Conservation (phyloP, 2,113 vertebrate genomes). For the Phalacrocorax carbo region DNA sequence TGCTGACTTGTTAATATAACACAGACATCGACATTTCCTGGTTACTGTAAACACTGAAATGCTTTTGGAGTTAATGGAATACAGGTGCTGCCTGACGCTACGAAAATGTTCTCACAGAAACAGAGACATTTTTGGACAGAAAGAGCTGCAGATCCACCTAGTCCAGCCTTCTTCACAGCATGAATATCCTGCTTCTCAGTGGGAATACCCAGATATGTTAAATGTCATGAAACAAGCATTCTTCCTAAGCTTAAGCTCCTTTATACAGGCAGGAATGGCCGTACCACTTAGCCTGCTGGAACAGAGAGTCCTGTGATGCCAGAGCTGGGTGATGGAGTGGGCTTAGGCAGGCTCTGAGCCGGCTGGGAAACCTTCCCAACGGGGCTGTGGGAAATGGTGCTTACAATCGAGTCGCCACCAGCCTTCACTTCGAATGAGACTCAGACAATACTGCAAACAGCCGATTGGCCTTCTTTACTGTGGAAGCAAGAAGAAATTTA, state of each 20-base stretch:
- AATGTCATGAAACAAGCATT: constrained; percentile 49
- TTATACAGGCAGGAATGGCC: not conserved
- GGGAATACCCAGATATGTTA: constrained; percentile 42
- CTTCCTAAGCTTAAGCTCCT: constrained; percentile 32
- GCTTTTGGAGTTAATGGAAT: constrained; percentile 79
- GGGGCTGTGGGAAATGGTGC: constrained; percentile 6
- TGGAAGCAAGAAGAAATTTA: not conserved
- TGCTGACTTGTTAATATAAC: constrained; percentile 67
- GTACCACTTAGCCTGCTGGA: not conserved
- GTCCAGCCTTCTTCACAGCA: constrained; percentile 54
- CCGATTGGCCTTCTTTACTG: not conserved
- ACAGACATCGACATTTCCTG: constrained; percentile 69
- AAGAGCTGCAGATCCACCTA: not conserved
- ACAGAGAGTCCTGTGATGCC: not conserved
- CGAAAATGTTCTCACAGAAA: constrained; percentile 81
- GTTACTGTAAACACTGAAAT: constrained; percentile 76
- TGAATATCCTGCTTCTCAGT: constrained; percentile 62
- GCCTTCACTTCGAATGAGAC: not conserved
- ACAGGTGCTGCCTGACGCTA: constrained; percentile 77
- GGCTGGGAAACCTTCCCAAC: constrained; percentile 22
- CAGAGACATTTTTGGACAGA: constrained; percentile 61
- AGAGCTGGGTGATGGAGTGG: constrained; percentile 43
- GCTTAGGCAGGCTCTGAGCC: not conserved
- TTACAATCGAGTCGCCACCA: not conserved
- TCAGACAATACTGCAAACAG: not conserved